Percentiles rank a stretch among this genome's conserved stretches.
Conservation (phyloP, 2,888 invertebrate species). For the Ernsta delagoae region DNA sequence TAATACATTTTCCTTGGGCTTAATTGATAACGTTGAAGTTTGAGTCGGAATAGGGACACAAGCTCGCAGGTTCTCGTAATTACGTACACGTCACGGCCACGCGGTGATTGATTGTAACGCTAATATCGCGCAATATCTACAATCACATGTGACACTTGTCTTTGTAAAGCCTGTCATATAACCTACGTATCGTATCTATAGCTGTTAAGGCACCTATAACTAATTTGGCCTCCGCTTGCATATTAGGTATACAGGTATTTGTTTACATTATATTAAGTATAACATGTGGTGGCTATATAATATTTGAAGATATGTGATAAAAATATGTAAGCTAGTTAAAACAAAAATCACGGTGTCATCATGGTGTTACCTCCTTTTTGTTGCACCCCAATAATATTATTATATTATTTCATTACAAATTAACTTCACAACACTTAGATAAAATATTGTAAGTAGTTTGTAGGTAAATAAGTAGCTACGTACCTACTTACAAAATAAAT, state of each 20-base stretch:
- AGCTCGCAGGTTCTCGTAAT: conserved; percentile 59
- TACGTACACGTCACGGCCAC: conserved; percentile 77
- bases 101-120: conserved; percentile 80
- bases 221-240: not conserved
- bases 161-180: conserved; percentile 40
- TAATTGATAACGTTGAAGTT: conserved; percentile 4
- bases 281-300: no score
- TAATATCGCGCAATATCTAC: conserved; percentile 74
- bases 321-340: no score
- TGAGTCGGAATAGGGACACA: conserved; percentile 7
- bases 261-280: no score
- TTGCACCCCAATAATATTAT: no score
- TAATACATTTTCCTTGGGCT: not conserved
- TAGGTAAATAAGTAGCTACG: no score
- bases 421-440: no score
- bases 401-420: no score
- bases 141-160: conserved; percentile 65
- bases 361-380: no score
- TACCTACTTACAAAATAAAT: conserved; percentile 4
- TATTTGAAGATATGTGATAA: no score
- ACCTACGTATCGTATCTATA: not conserved
- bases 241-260: no score
- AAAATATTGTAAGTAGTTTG: no score
- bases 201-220: not conserved
- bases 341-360: no score